Base-by-base conservation (phyloP, 37 sponge, comb jelly and placozoan species). In the Ephydatia muelleri region DNA sequence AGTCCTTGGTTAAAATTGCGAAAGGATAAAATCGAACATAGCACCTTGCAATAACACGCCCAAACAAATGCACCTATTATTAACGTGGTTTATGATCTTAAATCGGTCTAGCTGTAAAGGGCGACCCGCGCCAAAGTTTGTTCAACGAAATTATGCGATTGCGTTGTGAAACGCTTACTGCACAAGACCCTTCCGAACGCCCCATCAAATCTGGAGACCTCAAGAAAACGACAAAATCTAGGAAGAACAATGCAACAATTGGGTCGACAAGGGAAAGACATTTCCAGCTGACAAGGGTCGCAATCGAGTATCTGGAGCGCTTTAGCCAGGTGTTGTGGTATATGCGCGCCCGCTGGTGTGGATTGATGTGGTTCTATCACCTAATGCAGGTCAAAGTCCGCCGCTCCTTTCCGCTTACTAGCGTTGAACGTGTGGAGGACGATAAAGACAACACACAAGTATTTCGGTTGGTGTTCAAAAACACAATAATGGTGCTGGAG, bases 291-390 rank as follows among this genome's bases (percentile, higher is more conserved):
- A 90, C 90, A 5, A 64, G 64, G 19, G 77, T 85, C 3, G 74
- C 90, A 29, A 30, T 90, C n/a, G 90, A 90, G 38, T 90, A 90
- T 38, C 69, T 76, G 43, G 86, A 90, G 29, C 82, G 68, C 6
- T 90, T 89, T 37, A 89, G 85, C 30, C 90, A 84, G 27, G 85
- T 84, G 48, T 49, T 57, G 84, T 43, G 0, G 30, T 73, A 8
- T 73, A 33, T 73, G 22, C 23, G 34, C 9, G 70, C 9, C 9
- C 70, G 47, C 8, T 4, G 6, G 47, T 43, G 47, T 43, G 47
- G 6, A 8, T 43, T 4, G 6, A 8, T 43, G 47, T 43, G 47
- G 8, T 43, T 43, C 4, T 43, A 43, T 43, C 8, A 43, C 6
- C 8, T 43, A 11, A 16, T 43, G 31, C 31, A 91, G 91, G 91